Evolutionary conservation across 1,140 invertebrate genomes (phyloP), one percentile per base, ranked within the genome.

Genomic region (Colletes latitarsis): DNA sequence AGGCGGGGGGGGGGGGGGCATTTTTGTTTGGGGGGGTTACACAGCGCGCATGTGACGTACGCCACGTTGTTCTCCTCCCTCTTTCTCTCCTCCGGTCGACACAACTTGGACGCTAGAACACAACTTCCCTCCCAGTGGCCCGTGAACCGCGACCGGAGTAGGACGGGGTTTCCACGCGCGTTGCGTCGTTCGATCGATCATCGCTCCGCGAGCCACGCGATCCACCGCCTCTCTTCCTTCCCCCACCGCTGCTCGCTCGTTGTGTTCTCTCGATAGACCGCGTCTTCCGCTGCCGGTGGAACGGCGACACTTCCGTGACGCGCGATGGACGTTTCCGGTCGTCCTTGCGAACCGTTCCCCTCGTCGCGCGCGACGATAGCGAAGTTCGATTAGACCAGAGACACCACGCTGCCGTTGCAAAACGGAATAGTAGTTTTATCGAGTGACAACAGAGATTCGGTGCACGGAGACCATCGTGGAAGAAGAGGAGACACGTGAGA

Each of bases 91-190:
- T 73, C 60, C 15, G 19, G 49, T 41, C 81, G 49, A 82, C 75
- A 71, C 72, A 62, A 85, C 70, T 57, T 71, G 43, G 69, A 63
- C 60, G 78, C 82, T 68, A 78, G 81, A 74, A 86, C 84, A 82
- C 85, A 60, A 86, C 62, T 86, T 86, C 85, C 60, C 85, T 82
- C 82, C 89, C 90, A 91, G 90, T 91, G 86, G 87, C 78, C 82
- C 89, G 90, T 89, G 89, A 87, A 87, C 86, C 86, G 88, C 89
- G 88, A 81, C 76, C 87, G 88, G 71, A 85, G 88, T n/a, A 82
- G 70, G 83, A 90, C 88, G 66, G 4, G 41, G 49, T 17, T 70
- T 30, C 30, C 30, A 30, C 30, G 30, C 71, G 30, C 60, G 21
- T 30, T 1, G 46, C 30, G 60, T 79, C 41, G n/a, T 21, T 17